A percentile compares a stretch with the other conserved stretches of the same genome.
These are phyloP conservation scores for Tenodera sinensis DNA, from an alignment of 2,888 invertebrate species.

Conservation along the genomic window DNA sequence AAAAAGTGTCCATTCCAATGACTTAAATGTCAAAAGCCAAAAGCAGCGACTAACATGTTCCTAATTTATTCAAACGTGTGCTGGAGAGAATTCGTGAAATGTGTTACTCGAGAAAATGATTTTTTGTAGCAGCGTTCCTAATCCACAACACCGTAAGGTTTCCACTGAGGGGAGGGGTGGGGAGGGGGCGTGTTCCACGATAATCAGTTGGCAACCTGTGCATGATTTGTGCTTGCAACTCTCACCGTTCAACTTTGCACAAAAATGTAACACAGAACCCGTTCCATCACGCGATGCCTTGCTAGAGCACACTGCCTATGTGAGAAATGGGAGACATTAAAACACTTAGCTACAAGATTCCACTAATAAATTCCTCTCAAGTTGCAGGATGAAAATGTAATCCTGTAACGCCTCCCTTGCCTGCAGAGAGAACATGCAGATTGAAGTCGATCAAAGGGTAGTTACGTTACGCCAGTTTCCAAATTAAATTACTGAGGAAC, in stretches of 20 bases:
- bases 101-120: neutral
- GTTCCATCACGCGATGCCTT: neutral
- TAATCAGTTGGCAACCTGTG: neutral
- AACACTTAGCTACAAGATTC: no score
- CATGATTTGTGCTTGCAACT: neutral
- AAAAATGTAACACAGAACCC: neutral
- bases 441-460: neutral
- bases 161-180: neutral
- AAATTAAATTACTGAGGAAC: neutral
- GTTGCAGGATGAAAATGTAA: no score
- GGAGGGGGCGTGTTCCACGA: neutral
- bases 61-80: no score
- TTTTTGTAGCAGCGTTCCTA: neutral
- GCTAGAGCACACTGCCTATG: neutral
- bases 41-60: no score
- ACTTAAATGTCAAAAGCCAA: no score
- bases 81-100: no score
- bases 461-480: neutral
- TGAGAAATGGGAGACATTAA: neutral
- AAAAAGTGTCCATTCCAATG: no score
- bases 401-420: no score
- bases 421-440: neutral
- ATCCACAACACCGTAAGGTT: neutral
- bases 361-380: no score
- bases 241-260: neutral